A percentile compares a stretch with the other conserved stretches of the same genome.
Evolutionary conservation across 2,113 vertebrate species (phyloP).

Genomic region (Rhabdornis inornatus): DNA sequence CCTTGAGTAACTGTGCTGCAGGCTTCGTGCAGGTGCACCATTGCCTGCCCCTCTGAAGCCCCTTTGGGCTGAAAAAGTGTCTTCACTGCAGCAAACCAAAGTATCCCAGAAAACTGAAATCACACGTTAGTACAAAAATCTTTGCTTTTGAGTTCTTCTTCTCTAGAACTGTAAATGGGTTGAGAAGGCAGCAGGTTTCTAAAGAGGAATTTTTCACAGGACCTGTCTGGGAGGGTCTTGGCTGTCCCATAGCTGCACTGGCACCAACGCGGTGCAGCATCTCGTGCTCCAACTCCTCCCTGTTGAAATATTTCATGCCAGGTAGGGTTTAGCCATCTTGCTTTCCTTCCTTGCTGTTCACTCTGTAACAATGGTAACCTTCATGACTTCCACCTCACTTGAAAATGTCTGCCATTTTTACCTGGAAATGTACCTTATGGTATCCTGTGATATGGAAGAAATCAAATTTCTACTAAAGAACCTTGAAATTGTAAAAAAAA

Average conservation of each 20-base stretch:
- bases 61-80: not conserved
- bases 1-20: not conserved
- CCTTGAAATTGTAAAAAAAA: not conserved
- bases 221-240: not conserved
- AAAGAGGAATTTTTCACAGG: not conserved
- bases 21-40: fast-evolving
- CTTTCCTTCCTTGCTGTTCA: not conserved
- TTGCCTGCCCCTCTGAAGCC: not conserved
- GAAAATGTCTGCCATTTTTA: not conserved
- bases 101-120: not conserved
- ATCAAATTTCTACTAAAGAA: not conserved
- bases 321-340: not conserved
- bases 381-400: not conserved
- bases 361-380: not conserved
- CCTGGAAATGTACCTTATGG: not conserved
- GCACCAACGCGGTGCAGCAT: fast-evolving
- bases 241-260: not conserved
- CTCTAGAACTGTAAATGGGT: not conserved
- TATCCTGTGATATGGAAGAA: not conserved
- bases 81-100: not conserved
- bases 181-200: not conserved
- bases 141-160: not conserved
- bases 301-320: not conserved
- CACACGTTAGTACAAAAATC: not conserved
- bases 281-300: not conserved